Base-by-base conservation (phyloP, 2,888 invertebrate genomes). In the Cheilosia grossa region DNA sequence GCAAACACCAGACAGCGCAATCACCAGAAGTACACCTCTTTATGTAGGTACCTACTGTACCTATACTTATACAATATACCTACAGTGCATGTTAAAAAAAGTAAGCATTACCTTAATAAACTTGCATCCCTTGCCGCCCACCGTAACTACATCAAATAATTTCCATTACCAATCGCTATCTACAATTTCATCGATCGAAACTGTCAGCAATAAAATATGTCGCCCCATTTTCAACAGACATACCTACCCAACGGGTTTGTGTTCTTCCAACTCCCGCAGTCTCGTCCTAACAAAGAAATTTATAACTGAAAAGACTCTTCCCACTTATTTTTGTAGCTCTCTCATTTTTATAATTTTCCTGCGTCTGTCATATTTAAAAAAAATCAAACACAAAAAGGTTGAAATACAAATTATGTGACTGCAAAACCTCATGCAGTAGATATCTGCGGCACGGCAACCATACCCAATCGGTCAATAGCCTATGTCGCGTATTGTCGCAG, bases 391-490 rank as follows among this genome's bases (percentile, higher is more conserved):
- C 30, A 53, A 42, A 54, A 64, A 40, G n/a, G 53, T 27, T 44
- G 24, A 37, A 54, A 47, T 56, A 27, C 63, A 47, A 54, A 56
- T 72, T 53, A 42, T 53, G 15, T 61, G n/a, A 59, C 70, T 70
- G 70, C 69, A 33, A 6, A 33, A 58, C 27, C 17, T 51, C 53
- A 42, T 44, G 58, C 21, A 59, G 51, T 1, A 27, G 27, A 27
- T 59, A 53, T 53, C 33, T 59, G 67, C 21, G 37, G 37, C 37
- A 44, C 17, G 63, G 69, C 47, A 54, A 30, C 9, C 30, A 30
- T 30, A 54, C 56, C 54, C 63, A 78, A 74, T 61, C 75, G 75
- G 69, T 74, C 81, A 75, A 70, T 81, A 81, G 69, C 73, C 67
- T 54, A 33, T 61, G 73, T 51, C 69, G 74, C 61, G 49, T 82